Evolutionary conservation across 64 coral and sea anemone genomes (phyloP), one percentile per base, ranked within the genome.

Genomic region (Stichodactyla helianthus): DNA sequence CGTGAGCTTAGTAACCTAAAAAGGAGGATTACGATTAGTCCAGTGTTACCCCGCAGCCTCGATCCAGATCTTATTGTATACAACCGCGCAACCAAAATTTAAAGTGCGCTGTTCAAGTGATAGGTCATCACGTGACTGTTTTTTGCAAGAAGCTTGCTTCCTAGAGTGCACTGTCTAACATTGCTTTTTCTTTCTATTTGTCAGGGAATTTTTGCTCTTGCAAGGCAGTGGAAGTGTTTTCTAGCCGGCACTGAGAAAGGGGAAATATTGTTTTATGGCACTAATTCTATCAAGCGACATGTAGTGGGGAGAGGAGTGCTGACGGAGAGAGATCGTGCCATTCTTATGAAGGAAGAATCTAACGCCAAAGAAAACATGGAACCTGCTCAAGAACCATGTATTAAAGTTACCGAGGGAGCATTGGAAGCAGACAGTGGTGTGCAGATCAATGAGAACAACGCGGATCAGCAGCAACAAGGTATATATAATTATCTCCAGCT

Each of bases 201-300:
- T 18, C 35, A 84, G 83, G 97, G 97, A 23, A 99, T 99, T 20
- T 95, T 99, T 58, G 90, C 93, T 23, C 79, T 99, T 71, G 90
- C 97, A 4, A 79, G 97, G 53, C 97, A 99, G 27, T 99, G 97
- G 97, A 99, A 99, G 86, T 95, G 97, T 52, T 89, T 99, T 63
- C 79, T 99, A 85, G 97, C 93, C 22, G 97, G 93, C 13, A 99
- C 93, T 3, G 93, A 95, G 84, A 90, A 90, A 84, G 97, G 93
- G 51, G 97, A 99, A 80, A 59, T 97, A 44, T 83, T 89, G 28
- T 99, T 99, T 82, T 91, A 94, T 84, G 93, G 93, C 14, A 91
- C 97, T 9, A 92, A 89, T 74, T 93, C 90, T 1, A 81, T 99
- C 81, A 99, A 99, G 76, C 97, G 97, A 79, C 91, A 89, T 22